Conservation (phyloP, 2,113 vertebrate species). For the Entomyzon cyanotis region DNA sequence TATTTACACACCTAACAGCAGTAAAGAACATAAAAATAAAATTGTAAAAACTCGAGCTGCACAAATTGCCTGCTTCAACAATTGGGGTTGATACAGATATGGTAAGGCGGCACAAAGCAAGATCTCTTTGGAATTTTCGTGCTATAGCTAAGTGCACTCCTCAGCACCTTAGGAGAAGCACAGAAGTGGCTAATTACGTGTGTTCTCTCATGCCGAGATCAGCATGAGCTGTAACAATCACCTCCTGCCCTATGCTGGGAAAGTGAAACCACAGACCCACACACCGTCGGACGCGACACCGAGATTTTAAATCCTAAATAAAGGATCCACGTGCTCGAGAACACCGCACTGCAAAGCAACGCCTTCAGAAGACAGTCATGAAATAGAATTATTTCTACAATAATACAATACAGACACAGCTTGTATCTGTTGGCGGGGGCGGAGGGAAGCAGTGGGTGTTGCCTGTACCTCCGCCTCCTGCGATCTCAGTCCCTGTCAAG, state of each 20-base stretch:
- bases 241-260: background rate
- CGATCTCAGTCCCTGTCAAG: background rate
- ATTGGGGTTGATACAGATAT: accelerated
- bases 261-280: background rate
- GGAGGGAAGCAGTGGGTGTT: background rate
- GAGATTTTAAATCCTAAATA: background rate
- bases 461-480: background rate
- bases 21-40: background rate
- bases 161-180: background rate
- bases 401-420: background rate
- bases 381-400: background rate
- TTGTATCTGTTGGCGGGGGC: accelerated
- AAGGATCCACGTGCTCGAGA: background rate
- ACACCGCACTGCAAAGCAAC: accelerated
- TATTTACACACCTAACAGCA: background rate
- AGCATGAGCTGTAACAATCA: background rate
- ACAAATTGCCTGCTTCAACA: background rate
- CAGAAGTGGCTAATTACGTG: background rate
- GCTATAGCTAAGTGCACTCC: background rate
- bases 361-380: background rate
- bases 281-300: too few species aligned
- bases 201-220: background rate
- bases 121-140: background rate
- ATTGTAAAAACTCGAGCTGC: background rate
- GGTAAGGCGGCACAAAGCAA: background rate